Evolutionary conservation across 2,888 invertebrate genomes (phyloP), one percentile per base, ranked within the genome.

Genomic region (Epistrophe grossulariae): DNA sequence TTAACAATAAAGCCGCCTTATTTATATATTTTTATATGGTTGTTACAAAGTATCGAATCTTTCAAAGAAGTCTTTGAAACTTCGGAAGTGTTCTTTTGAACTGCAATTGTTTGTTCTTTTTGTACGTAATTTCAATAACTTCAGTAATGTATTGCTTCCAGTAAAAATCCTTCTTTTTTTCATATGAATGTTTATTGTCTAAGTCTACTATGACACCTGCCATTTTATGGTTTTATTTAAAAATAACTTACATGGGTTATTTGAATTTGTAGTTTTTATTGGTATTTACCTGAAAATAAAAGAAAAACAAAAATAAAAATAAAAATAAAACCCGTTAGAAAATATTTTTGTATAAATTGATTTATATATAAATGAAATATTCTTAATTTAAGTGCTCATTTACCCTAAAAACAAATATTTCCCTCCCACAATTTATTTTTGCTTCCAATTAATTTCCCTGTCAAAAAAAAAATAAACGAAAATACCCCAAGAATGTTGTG

Each of bases 281-380:
- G 0, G 11, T 38, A 79, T 79, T 70, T 84, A 84, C 84, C 84
- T 84, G 74, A 35, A 84, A 84, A 45, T 57, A 71, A 28, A 74
- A 73, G 31, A 52, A 68, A 24, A 24, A n/a, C n/a, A n/a, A n/a
- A n/a, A n/a, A n/a, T n/a, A n/a, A n/a, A n/a, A n/a, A n/a, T n/a
- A n/a, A n/a, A 24, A 24, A 60, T 45, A 60, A 31, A 59, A 35
- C 5, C n/a, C 2, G 19, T 38, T 17, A 31, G 28, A 55, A 55
- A 68, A 48, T 0, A 19, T 24, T 13, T 19, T 50, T 50, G 24
- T 10, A 19, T 19, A 17, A 50, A 13, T 24, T 24, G 35, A 24
- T 19, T 50, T 5, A 50, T 1, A 9, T 10, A 48, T 1, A 19
- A 17, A 50, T 4, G 13, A 52, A 24, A 24, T 24, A 52, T 1